Evolutionary conservation across 2,888 invertebrate genomes (phyloP).

Genomic region (Andrena hattorfiana): DNA sequence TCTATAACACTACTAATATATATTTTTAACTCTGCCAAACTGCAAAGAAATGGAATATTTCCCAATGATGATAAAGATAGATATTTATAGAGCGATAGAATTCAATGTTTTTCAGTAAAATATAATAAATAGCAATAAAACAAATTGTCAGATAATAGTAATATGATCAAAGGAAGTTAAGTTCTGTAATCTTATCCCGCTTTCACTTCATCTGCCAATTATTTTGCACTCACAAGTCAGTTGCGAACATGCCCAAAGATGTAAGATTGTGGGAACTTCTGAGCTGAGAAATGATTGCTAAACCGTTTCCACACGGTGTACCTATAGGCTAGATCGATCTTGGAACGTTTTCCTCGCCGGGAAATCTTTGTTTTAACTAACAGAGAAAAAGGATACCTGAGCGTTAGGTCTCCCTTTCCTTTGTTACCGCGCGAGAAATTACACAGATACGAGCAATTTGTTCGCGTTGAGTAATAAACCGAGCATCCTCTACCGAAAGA

Average conservation of each 20-base stretch:
- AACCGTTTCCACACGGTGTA: slow-evolving; percentile 36
- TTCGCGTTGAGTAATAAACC: slow-evolving; percentile 66
- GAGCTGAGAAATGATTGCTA: slow-evolving; percentile 36
- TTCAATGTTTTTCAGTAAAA: too few relatives aligned
- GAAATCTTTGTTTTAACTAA: slow-evolving; percentile 41
- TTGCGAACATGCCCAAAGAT: slow-evolving; percentile 16
- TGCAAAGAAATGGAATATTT: too few relatives aligned
- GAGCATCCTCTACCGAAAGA: slow-evolving; percentile 59
- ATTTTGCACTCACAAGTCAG: slow-evolving; percentile 2
- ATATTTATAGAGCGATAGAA: too few relatives aligned
- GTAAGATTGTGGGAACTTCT: slow-evolving; percentile 5
- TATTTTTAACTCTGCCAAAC: too few relatives aligned
- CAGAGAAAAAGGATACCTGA: slow-evolving; percentile 49
- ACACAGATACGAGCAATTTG: slow-evolving; percentile 71
- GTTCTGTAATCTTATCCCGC: background rate
- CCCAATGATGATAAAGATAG: too few relatives aligned
- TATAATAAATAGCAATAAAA: background rate
- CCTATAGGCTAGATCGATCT: slow-evolving; percentile 39
- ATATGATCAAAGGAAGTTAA: background rate
- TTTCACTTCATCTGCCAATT: background rate
- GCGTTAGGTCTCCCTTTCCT: slow-evolving; percentile 55
- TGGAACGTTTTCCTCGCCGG: slow-evolving; percentile 23
- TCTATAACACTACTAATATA: too few relatives aligned
- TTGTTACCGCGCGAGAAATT: slow-evolving; percentile 65
- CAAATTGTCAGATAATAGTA: background rate